phyloP scores from a whole-genome alignment of 2,113 vertebrate genomes.

The Hyperoodon ampullatus region DNA sequence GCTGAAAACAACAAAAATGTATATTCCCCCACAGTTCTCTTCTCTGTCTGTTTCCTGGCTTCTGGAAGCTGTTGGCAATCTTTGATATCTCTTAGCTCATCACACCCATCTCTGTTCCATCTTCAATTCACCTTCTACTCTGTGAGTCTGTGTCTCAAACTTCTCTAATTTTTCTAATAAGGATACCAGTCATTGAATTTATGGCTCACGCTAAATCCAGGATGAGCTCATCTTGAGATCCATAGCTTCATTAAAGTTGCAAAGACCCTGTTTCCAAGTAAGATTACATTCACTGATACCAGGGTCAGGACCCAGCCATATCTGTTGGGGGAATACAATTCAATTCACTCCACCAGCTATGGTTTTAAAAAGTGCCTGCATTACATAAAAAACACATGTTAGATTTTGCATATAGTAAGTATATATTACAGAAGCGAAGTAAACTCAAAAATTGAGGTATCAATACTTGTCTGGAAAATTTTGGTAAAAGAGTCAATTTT shows the following conservation, averaged over 20 bases:
- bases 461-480: background rate
- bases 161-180: background rate
- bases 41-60: background rate
- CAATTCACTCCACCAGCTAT: background rate
- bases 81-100: background rate
- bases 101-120: background rate
- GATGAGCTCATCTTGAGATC: background rate
- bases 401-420: background rate
- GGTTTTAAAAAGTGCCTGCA: background rate
- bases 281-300: background rate
- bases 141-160: background rate
- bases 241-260: background rate
- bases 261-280: background rate
- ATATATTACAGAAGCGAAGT: background rate
- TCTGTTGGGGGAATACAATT: background rate
- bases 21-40: background rate
- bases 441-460: background rate
- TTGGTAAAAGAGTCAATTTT: background rate
- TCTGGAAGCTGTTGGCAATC: background rate
- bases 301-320: background rate
- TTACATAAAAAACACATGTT: background rate
- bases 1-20: background rate
- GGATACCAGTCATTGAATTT: background rate
- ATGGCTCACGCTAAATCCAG: background rate
- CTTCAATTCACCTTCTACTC: background rate